Conservation (phyloP, 23 tunicate species). For the Halocynthia aurantium region DNA sequence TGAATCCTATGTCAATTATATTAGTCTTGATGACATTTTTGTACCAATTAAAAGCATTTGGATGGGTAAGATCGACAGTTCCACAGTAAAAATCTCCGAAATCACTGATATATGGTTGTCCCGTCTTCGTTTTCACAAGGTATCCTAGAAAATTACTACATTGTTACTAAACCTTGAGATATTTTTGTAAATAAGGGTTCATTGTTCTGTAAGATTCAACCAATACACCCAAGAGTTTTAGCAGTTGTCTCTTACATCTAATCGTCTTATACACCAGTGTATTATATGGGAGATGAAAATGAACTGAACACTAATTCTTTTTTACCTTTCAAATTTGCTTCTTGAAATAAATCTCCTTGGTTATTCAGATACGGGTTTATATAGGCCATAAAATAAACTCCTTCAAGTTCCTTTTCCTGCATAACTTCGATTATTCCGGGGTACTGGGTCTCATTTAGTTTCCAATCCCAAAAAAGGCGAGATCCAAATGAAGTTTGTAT, state of each 20-base stretch:
- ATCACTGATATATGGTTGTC: slow-evolving; percentile 15
- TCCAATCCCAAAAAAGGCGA: slow-evolving; percentile 47
- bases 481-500: slow-evolving; percentile 34
- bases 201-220: not conserved
- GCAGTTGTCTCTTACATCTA: not conserved
- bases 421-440: slow-evolving; percentile 20
- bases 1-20: slow-evolving; percentile 36
- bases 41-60: slow-evolving; percentile 39
- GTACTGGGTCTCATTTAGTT: slow-evolving; percentile 23
- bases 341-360: slow-evolving; percentile 6
- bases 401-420: slow-evolving; percentile 35
- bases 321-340: slow-evolving; percentile 1
- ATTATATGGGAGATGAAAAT: no score
- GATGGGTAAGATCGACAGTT: slow-evolving; percentile 38
- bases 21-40: slow-evolving; percentile 39
- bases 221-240: not conserved
- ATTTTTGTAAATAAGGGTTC: not conserved
- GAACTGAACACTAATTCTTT: not conserved
- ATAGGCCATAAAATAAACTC: slow-evolving; percentile 32
- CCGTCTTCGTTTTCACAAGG: slow-evolving; percentile 9
- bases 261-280: not conserved
- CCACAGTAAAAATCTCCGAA: slow-evolving; percentile 28
- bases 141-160: not conserved
- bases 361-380: slow-evolving; percentile 31
- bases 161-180: not conserved